Evolutionary conservation across 2,113 vertebrate species (phyloP), one percentile per base, ranked within the genome.

Genomic region (Otocyon megalotis): DNA sequence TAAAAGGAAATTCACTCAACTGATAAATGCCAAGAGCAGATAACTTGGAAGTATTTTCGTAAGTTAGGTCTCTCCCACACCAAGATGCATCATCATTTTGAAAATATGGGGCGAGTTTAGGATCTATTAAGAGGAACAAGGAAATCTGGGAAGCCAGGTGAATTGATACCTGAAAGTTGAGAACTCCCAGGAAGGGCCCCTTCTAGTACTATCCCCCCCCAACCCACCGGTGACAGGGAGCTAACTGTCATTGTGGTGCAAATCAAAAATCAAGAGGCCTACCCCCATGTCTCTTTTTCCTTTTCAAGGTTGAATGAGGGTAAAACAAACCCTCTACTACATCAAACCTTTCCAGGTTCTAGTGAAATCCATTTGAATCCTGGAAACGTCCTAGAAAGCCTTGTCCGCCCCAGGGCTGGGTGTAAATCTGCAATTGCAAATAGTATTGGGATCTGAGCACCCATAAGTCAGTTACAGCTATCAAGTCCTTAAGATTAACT

Each of bases 1-100:
- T 43, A 82, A 87, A 92, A 91, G 93, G 72, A 92, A 87, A 80
- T 54, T 80, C 58, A n/a, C 22, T 87, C 65, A 48, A 9, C 7
- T 3, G 14, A 83, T 56, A 16, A 65, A 58, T 58, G 30, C 67
- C 92, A 91, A 82, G 20, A 63, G 12, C 17, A 72, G 56, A 84
- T 17, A 60, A 32, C 58, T 26, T 77, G 69, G 37, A 93, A 76
- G 35, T 50, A 65, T 26, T 93, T 93, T 90, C 35, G 60, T 67
- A 96, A 93, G 26, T 82, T 79, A 88, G 50, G 2, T 72, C 71
- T 92, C 35, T 77, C 62, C 58, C 67, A 85, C 1, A 74, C 32
- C 1, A 2, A 79, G 15, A 56, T 0, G 17, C 54, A 58, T 79
- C 20, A 22, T 72, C 17, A 20, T 53, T 88, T 63, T 71, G 65